Conservation (phyloP, 1,140 invertebrate species). For the Charaxes varanes region DNA sequence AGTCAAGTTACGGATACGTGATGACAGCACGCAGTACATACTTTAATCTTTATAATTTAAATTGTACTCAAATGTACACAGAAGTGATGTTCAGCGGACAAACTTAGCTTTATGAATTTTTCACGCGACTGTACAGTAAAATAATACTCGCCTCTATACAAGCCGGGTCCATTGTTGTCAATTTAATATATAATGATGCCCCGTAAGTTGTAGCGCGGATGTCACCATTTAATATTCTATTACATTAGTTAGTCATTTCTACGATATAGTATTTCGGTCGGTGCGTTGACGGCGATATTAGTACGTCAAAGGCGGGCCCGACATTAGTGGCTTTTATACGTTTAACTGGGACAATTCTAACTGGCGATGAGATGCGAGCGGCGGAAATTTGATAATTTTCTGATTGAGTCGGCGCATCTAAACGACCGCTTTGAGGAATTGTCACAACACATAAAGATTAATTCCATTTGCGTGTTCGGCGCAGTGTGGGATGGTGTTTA, state of each 20-base stretch:
- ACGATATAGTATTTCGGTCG: slow-evolving; percentile 24
- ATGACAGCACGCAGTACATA: too few species aligned
- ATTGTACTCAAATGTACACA: too few species aligned
- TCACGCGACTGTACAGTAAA: slow-evolving; percentile 47
- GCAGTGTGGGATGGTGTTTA: too few species aligned
- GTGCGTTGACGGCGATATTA: slow-evolving; percentile 10
- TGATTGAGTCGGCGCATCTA: slow-evolving; percentile 6
- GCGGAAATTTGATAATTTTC: slow-evolving; percentile 16
- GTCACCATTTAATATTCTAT: slow-evolving; percentile 71
- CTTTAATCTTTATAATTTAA: too few species aligned
- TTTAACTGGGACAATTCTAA: slow-evolving; percentile 11
- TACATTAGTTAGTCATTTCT: slow-evolving; percentile 50
- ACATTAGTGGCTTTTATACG: slow-evolving; percentile 10
- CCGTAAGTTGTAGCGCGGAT: slow-evolving; percentile 63
- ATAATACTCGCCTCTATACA: slow-evolving; percentile 52
- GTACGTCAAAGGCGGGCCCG: slow-evolving; percentile 15
- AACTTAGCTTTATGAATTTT: slow-evolving; percentile 37
- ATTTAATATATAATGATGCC: slow-evolving; percentile 59
- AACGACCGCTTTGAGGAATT: not conserved
- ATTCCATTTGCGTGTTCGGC: not conserved
- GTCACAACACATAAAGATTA: not conserved
- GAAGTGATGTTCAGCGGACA: slow-evolving; percentile 21
- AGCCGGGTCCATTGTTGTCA: slow-evolving; percentile 51
- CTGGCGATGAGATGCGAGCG: slow-evolving; percentile 12
- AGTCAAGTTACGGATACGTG: too few species aligned